Base-by-base conservation (phyloP, 1,140 invertebrate species). In the Apis laboriosa region DNA sequence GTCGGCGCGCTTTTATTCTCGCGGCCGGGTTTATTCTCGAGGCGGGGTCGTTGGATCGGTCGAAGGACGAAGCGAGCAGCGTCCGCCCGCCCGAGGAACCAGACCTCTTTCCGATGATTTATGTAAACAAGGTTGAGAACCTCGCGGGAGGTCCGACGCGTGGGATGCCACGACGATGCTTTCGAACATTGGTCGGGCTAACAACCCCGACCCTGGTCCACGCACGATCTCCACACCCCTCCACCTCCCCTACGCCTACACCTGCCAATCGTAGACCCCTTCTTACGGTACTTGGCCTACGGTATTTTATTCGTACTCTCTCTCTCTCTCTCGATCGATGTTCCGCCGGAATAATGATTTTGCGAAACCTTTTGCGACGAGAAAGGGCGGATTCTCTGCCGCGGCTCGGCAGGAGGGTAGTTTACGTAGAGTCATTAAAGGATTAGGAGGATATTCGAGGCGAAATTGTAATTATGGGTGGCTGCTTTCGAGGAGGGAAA, bases 51-150 rank as follows among this genome's bases (percentile, higher is more conserved):
- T 84, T 73, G 82, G 68, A 73, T 82, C 80, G 56, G 17, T 12
- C 67, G 84, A 85, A 87, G 74, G 78, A 85, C 74, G 73, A 66
- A 17, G 61, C 61, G 43, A 34, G 60, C 55, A 51, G 61, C 53
- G n/a, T n/a, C 43, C 5, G 28, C 55, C 24, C 43, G 77, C 24
- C 56, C 28, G 13, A 43, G 13, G 67, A 70, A 73, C 80, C 63
- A 73, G 60, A 77, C 72, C 60, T 43, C 58, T 77, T 84, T 76
- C 83, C 55, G 67, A 80, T 84, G 83, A 84, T 80, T 87, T 83
- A 86, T 84, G 85, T 88, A 86, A 88, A 88, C 87, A 86, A 78
- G 79, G 78, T 86, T 79, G 85, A 84, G 83, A 88, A 88, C 79
- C 87, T 83, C 60, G 77, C 77, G 70, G 84, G 81, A 78, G 66